Conservation (phyloP, 2,797 vertebrate genomes). For the Nannoperca australis region DNA sequence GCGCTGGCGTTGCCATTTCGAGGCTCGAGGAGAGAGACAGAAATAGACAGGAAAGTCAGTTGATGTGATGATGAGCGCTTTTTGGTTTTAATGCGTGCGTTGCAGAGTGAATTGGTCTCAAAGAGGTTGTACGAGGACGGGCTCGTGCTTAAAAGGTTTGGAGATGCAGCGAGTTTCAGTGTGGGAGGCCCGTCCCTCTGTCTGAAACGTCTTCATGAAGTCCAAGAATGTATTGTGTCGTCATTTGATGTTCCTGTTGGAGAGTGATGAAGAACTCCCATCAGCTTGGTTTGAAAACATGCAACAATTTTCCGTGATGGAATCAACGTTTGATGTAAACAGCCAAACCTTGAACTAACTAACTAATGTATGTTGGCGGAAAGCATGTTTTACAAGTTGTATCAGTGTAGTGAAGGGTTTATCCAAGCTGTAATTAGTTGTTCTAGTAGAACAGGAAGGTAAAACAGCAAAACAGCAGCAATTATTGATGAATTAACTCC, state of each 20-base stretch:
- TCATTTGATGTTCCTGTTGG: constrained; percentile 88
- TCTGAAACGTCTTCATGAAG: constrained; percentile 72
- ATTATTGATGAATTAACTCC: not conserved
- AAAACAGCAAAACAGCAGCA: not conserved
- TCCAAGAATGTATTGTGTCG: constrained; percentile 66
- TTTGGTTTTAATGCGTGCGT: constrained; percentile 46
- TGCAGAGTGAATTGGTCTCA: constrained; percentile 83
- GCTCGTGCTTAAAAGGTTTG: constrained; percentile 84
- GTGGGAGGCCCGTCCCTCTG: constrained; percentile 80
- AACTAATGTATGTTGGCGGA: constrained; percentile 60
- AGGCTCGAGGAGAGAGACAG: constrained; percentile 76
- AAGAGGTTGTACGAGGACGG: constrained; percentile 87
- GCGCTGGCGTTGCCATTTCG: constrained; percentile 82
- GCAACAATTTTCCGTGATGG: constrained; percentile 47
- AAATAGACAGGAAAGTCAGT: constrained; percentile 50
- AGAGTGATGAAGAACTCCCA: constrained; percentile 84
- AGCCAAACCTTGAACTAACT: constrained; percentile 67
- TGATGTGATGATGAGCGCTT: constrained; percentile 89
- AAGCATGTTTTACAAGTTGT: constrained; percentile 28
- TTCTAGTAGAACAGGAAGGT: not conserved
- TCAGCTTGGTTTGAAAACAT: constrained; percentile 66
- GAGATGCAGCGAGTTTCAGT: constrained; percentile 81
- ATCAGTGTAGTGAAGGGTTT: constrained; percentile 9
- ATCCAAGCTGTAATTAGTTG: constrained; percentile 26
- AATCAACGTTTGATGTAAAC: constrained; percentile 61